Evolutionary conservation across 2,888 invertebrate species (phyloP).

Genomic region (Sminthurinus aureus): DNA sequence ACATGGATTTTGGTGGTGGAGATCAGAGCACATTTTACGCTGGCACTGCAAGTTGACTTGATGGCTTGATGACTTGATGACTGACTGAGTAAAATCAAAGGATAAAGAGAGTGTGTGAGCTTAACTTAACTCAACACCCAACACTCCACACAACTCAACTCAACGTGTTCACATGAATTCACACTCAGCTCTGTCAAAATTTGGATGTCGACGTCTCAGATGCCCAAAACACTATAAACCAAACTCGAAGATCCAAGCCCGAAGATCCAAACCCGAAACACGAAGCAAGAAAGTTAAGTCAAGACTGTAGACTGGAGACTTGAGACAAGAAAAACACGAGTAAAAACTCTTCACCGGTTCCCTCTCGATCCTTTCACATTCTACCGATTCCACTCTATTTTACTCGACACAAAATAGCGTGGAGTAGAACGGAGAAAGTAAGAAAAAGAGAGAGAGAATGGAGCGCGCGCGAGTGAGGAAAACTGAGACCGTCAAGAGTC

Average conservation of each 20-base stretch:
- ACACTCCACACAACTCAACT: background rate
- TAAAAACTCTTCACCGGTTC: too few species aligned
- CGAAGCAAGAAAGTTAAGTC: background rate
- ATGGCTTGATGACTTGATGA: background rate
- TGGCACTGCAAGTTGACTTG: constrained; percentile 1
- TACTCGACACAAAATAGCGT: background rate
- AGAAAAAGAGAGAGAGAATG: constrained; percentile 12
- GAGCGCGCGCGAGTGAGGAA: background rate
- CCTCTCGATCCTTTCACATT: background rate
- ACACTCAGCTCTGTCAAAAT: constrained; percentile 40
- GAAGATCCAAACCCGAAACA: background rate
- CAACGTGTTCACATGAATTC: constrained; percentile 40
- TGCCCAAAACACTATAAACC: too few species aligned
- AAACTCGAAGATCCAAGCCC: too few species aligned
- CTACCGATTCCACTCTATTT: background rate
- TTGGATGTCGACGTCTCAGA: background rate
- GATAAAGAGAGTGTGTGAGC: too few species aligned
- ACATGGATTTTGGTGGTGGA: too few species aligned
- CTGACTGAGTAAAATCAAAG: too few species aligned
- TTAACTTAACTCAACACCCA: too few species aligned
- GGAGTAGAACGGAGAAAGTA: background rate
- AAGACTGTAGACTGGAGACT: too few species aligned
- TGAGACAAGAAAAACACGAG: too few species aligned
- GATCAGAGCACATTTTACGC: too few species aligned
- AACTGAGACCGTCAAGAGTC: constrained; percentile 2